These are phyloP conservation scores for Trachemys scripta DNA, from an alignment of 2,113 vertebrate genomes.

Conservation along the genomic window DNA sequence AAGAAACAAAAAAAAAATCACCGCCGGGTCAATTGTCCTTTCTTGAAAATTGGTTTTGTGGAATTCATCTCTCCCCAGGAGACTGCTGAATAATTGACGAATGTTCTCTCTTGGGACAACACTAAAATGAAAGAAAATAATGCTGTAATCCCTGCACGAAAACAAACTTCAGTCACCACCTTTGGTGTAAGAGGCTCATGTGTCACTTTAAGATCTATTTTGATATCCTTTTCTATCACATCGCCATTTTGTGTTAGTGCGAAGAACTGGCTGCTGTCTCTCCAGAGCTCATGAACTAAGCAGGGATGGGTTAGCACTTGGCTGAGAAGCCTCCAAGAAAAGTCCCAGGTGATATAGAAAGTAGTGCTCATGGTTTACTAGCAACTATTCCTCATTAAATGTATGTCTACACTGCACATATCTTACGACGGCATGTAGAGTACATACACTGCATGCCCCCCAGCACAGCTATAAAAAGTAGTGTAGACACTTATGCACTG, in stretches of 20 bases:
- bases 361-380: slow-evolving; percentile 6
- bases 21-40: slow-evolving; percentile 36
- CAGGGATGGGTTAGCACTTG: neutral
- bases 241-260: neutral
- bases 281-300: slow-evolving; percentile 16
- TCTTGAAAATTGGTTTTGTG: slow-evolving; percentile 56
- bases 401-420: neutral
- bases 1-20: neutral
- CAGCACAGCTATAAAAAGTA: neutral
- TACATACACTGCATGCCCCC: neutral
- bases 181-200: slow-evolving; percentile 52
- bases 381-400: neutral
- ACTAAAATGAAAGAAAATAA: slow-evolving; percentile 56
- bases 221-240: neutral
- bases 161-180: slow-evolving; percentile 59
- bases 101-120: slow-evolving; percentile 46
- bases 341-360: neutral
- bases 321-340: neutral
- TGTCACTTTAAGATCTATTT: slow-evolving; percentile 38
- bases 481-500: neutral
- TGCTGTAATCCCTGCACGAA: slow-evolving; percentile 47
- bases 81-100: slow-evolving; percentile 50
- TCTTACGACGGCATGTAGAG: neutral
- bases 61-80: slow-evolving; percentile 19
- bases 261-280: neutral